Base-by-base conservation (phyloP, 2,113 vertebrate genomes). In the Mastomys coucha region DNA sequence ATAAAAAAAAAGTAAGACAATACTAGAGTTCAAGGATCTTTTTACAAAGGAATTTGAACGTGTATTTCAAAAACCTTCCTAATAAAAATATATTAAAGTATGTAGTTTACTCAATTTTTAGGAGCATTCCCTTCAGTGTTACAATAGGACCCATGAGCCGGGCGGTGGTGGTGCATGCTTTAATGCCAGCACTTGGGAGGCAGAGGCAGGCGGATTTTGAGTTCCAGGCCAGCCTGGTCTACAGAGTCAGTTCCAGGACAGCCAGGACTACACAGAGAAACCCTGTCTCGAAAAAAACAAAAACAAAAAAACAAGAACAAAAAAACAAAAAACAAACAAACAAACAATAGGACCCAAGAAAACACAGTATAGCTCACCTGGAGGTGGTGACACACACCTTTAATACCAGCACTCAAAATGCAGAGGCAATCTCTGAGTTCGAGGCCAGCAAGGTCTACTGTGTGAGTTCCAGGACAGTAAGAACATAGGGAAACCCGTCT, bases 51-150 rank as follows among this genome's bases (percentile, higher is more conserved):
- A n/a, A 4, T 89, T 67, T 94, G 45, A 95, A 84, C 77, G 60
- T 73, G 17, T 88, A 92, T 65, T 31, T 90, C 33, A 20, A 95
- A 89, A 95, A 67, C 33, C 76, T 75, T 19, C 89, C 86, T 77
- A 96, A 81, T 58, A 91, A 95, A 77, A 95, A 70, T 49, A 56
- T 81, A 95, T 89, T 70, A 91, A 93, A 96, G 67, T 77, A 28
- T 77, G 2, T 85, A 91, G 88, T 78, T 95, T 91, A 95, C n/a
- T 92, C 91, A 94, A 11, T 92, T 72, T 91, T 94, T 65, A 95
- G 33, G 90, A 94, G 33, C 20, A 89, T 24, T 81, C 65, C 63
- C 31, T 90, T 89, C 93, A 86, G 12, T 95, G 45, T 42, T 91
- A 63, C 94, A 92, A 88, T 86, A 85, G 49, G 16, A 91, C 36